Evolutionary conservation across 1,140 invertebrate genomes (phyloP), one percentile per base, ranked within the genome.

Genomic region (Zaprionus gabonicus): DNA sequence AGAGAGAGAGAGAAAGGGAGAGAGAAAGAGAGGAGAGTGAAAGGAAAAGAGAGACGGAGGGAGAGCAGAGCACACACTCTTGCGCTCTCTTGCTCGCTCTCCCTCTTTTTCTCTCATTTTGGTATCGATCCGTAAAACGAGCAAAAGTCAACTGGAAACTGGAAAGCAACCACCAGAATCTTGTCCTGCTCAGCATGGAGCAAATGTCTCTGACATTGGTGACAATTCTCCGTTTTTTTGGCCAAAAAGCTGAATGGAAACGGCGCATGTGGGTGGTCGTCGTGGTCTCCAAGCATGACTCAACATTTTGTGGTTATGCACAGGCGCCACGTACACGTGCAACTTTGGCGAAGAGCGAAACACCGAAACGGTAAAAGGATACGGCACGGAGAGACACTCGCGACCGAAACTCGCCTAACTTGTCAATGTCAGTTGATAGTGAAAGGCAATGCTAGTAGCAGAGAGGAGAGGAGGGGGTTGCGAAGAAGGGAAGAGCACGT

Each of bases 291-390:
- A 12, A 64, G 44, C 64, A 63, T 88, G 84, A 88, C 85, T 88
- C 84, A 88, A 90, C 84, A 88, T 76, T 87, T 88, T 87, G 84
- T 79, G 85, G 84, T 88, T 90, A 90, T 88, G 81, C 81, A 88
- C 79, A 73, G 69, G 46, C 46, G 78, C 67, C 74, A 88, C 77
- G 80, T 83, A 82, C 83, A 87, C 77, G 88, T 85, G 80, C 55
- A 74, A 74, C 81, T 81, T 84, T 78, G 79, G 72, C 81, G 53
- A 38, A 60, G 58, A 51, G 51, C 66, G 59, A 60, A 73, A 57
- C 46, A 85, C 78, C n/a, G 41, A 46, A 57, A 34, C 49, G 56
- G 15, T 68, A 75, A 78, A 31, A 28, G 38, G 38, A 53, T 25
- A 31, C 55, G 20, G 34, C 15, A 20, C 15, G 20, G 38, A 64